These are phyloP conservation scores for Meriones psammophilus DNA, from an alignment of 2,797 vertebrate species.

Conservation along the genomic window DNA sequence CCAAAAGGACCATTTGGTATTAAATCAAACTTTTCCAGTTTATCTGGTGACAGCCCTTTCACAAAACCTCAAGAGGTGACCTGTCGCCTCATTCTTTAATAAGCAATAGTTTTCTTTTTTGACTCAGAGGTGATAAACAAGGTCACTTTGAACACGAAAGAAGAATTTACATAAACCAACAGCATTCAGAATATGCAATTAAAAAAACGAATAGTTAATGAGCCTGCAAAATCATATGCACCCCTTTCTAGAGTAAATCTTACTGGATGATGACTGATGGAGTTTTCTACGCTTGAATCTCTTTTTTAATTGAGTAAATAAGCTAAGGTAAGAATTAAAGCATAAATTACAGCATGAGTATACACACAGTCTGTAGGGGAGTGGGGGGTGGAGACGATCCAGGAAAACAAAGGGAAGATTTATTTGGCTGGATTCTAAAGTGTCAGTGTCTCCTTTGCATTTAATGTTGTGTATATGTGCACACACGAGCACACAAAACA, in stretches of 20 bases:
- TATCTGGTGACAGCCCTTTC: constrained; percentile 61
- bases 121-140: constrained; percentile 67
- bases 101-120: constrained; percentile 69
- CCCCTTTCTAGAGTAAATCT: constrained; percentile 75
- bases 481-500: neutral
- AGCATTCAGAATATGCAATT: constrained; percentile 73
- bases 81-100: constrained; percentile 64
- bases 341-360: constrained; percentile 70
- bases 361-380: constrained; percentile 26
- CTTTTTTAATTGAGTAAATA: constrained; percentile 82
- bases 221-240: constrained; percentile 73
- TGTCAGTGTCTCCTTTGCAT: neutral
- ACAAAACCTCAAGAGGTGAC: constrained; percentile 65
- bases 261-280: constrained; percentile 76
- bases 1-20: constrained; percentile 71
- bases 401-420: constrained; percentile 18
- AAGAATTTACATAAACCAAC: constrained; percentile 81
- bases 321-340: constrained; percentile 77
- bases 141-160: constrained; percentile 75
- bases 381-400: neutral
- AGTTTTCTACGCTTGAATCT: constrained; percentile 79
- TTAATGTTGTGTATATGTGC: neutral
- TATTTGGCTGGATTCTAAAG: constrained; percentile 30
- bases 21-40: constrained; percentile 53
- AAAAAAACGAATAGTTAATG: constrained; percentile 78